Percentiles rank a stretch among this genome's conserved stretches.
phyloP scores from a whole-genome alignment of 2,797 vertebrate species.

The Peromyscus aztecus region DNA sequence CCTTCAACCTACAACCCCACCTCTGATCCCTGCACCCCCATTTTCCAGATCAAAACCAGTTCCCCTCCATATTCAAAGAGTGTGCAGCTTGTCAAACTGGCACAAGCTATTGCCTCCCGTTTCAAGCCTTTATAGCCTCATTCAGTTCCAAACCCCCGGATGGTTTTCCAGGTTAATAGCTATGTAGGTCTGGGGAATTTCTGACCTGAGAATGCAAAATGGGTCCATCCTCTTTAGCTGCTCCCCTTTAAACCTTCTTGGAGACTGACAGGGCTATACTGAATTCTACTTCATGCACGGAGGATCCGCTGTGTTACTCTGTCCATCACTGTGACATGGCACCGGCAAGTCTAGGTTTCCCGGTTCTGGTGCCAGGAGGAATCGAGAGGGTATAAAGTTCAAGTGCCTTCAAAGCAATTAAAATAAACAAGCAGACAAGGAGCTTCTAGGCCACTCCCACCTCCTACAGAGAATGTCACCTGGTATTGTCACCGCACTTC shows the following conservation, averaged over 20 bases:
- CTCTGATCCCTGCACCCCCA: neutral
- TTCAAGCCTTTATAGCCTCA: neutral
- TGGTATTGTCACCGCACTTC: neutral
- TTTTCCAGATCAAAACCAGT: neutral
- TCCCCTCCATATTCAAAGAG: neutral
- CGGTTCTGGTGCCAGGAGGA: slow-evolving; percentile 76
- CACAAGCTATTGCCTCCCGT: neutral
- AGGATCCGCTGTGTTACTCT: slow-evolving; percentile 64
- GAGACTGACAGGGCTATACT: slow-evolving; percentile 74
- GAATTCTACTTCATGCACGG: slow-evolving; percentile 73
- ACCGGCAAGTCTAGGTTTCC: slow-evolving; percentile 73
- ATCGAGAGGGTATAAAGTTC: slow-evolving; percentile 75
- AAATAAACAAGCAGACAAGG: slow-evolving; percentile 49
- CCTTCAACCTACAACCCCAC: neutral
- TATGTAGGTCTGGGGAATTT: slow-evolving; percentile 4
- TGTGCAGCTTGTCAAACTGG: neutral
- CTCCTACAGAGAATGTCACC: slow-evolving; percentile 65
- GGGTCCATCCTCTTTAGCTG: slow-evolving; percentile 80
- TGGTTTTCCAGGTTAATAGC: slow-evolving; percentile 1
- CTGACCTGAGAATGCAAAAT: slow-evolving; percentile 85
- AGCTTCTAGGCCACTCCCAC: slow-evolving; percentile 65
- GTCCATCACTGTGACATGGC: slow-evolving; percentile 62
- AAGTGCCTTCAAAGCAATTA: slow-evolving; percentile 73
- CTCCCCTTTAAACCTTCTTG: slow-evolving; percentile 74
- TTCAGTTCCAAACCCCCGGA: neutral